phyloP scores from a whole-genome alignment of 2,888 invertebrate species.

The Pyrrhopygopsis socrates region DNA sequence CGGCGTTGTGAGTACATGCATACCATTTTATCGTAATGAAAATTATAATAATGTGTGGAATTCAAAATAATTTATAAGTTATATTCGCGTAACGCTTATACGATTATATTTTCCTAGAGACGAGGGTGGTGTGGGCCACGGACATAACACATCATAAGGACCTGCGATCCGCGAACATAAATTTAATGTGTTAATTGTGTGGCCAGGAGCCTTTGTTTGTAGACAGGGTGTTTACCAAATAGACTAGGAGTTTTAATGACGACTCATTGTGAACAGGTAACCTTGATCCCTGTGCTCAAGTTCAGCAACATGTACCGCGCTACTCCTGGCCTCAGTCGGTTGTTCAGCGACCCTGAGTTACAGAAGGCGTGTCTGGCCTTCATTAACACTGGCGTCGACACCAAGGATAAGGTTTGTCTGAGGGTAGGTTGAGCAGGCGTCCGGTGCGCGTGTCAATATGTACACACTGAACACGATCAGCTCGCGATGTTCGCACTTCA shows the following conservation, averaged over 20 bases:
- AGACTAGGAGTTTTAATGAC: background rate
- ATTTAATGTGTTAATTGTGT: too few relatives aligned
- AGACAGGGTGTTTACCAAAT: too few relatives aligned
- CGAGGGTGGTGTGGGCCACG: too few relatives aligned
- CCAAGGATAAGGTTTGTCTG: conserved; percentile 89
- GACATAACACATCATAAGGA: too few relatives aligned
- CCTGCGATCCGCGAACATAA: too few relatives aligned
- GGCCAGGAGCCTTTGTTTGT: too few relatives aligned
- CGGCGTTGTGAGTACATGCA: conserved; percentile 95
- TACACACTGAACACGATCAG: background rate
- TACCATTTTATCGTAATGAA: too few relatives aligned
- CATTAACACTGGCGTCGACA: conserved; percentile 89
- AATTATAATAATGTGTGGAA: too few relatives aligned
- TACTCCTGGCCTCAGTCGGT: conserved; percentile 97
- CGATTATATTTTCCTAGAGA: too few relatives aligned
- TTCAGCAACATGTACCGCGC: conserved; percentile 98
- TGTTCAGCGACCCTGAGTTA: conserved; percentile 96
- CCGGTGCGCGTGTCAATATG: conserved; percentile 9
- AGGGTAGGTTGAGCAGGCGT: conserved; percentile 40
- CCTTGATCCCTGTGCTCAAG: conserved; percentile 98
- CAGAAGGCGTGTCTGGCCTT: conserved; percentile 97
- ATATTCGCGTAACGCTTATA: too few relatives aligned
- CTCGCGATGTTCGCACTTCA: background rate
- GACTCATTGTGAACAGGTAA: conserved; percentile 92
- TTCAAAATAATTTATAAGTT: too few relatives aligned